Base-by-base conservation (phyloP, 2,797 vertebrate species). In the Pipistrellus pygmaeus region DNA sequence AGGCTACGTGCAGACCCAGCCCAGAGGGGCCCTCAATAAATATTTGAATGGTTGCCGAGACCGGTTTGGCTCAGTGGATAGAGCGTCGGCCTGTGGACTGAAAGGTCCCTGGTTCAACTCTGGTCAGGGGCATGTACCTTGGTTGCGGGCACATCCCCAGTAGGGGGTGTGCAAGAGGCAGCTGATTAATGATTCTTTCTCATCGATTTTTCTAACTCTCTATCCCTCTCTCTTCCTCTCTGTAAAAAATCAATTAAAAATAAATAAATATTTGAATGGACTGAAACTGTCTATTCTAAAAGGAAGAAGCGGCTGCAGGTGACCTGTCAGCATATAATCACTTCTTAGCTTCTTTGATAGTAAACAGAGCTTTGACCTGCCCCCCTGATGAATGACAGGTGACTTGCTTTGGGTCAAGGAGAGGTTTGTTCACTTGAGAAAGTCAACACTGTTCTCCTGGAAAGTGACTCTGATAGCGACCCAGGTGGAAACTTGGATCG, bases 301-400 rank as follows among this genome's bases (percentile, higher is more conserved):
- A 95, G 53, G 69, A 53, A 48, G 25, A 77, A 62, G 57, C 78
- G 76, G 64, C 35, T 20, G 13, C 11, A 57, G 80, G 55, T 76
- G 38, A 89, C 88, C 90, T 55, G 62, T 72, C 38, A 82, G 80
- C 90, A 25, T 10, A 35, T 38, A 55, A 27, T 5, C 46, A 55
- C 69, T 38, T 69, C 62, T 72, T 60, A 44, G 12, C 23, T 92
- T 75, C 57, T 32, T 41, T 30, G 12, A 41, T 32, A 64, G 62
- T 62, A 83, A 75, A 71, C 41, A 32, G 60, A 68, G 66, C 25
- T 83, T 94, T 75, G 30, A 48, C 51, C 27, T 72, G 88, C 88
- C 27, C 20, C 51, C 27, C 20, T 69, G 15, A 32, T 32, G 8
- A 69, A 69, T 81, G 53, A 69, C 76, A 91, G 90, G 51, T 12